Conservation (phyloP, 2,888 invertebrate species). For the Acanthopleura granulata region DNA sequence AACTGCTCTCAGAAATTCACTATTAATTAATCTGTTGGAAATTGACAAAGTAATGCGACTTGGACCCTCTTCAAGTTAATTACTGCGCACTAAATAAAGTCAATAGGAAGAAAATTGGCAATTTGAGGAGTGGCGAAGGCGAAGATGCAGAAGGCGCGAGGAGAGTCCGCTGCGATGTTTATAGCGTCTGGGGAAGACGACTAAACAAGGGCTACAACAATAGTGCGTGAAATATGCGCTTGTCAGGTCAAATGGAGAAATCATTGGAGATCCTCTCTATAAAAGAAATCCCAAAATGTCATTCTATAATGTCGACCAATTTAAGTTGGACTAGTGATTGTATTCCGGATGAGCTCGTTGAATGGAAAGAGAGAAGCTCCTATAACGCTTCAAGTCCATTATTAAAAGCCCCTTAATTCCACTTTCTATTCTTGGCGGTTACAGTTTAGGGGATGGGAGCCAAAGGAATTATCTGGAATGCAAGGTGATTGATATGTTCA, state of each 20-base stretch:
- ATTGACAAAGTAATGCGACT: constrained; percentile 14
- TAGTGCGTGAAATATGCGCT: constrained; percentile 4
- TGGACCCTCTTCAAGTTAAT: constrained; percentile 18
- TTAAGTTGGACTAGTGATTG: constrained; percentile 7
- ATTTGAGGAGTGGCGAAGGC: not conserved
- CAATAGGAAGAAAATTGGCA: constrained; percentile 17
- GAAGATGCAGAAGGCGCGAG: not conserved
- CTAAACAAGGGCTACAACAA: not conserved
- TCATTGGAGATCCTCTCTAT: not conserved
- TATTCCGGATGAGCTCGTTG: not conserved
- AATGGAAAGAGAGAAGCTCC: not conserved
- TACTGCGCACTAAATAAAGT: constrained; percentile 15
- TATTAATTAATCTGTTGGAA: constrained; percentile 18
- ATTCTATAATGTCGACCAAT: constrained; percentile 17
- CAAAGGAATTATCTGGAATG: constrained; percentile 3
- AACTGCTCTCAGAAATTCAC: not conserved
- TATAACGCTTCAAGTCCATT: constrained; percentile 10
- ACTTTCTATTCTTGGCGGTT: constrained; percentile 14
- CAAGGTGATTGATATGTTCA: constrained; percentile 18
- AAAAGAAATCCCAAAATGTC: constrained; percentile 19
- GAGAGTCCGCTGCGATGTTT: not conserved
- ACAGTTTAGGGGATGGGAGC: constrained; percentile 6
- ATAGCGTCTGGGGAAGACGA: not conserved
- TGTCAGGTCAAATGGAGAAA: constrained; percentile 15
- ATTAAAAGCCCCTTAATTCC: constrained; percentile 19